Conservation (phyloP, 2,113 vertebrate genomes). For the Dicaeum eximium region DNA sequence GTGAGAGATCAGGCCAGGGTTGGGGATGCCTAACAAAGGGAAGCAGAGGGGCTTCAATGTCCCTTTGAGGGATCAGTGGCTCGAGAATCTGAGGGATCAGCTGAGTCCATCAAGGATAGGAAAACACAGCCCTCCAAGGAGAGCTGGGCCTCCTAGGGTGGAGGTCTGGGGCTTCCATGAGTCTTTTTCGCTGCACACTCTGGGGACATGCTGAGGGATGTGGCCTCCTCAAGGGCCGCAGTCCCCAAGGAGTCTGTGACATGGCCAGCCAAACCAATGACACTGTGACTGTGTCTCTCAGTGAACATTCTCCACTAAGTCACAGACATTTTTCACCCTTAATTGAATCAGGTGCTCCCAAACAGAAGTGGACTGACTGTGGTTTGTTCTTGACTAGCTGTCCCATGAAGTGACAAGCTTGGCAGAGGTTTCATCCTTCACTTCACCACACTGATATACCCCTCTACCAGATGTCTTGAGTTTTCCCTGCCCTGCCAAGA, state of each 20-base stretch:
- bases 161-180: rapidly evolving
- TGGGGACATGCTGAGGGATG: neutral
- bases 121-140: neutral
- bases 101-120: neutral
- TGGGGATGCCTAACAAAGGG: neutral
- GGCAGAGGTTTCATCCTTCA: neutral
- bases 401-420: neutral
- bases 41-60: neutral
- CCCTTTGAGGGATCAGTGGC: neutral
- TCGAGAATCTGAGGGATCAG: neutral
- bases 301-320: neutral
- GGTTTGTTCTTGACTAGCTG: neutral
- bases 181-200: neutral
- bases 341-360: neutral
- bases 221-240: rapidly evolving
- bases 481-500: neutral
- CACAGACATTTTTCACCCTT: neutral
- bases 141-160: neutral
- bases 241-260: neutral
- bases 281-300: neutral
- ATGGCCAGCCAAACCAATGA: rapidly evolving
- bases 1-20: rapidly evolving
- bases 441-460: neutral
- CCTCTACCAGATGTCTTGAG: neutral
- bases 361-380: neutral